phyloP scores from a whole-genome alignment of 2,113 vertebrate species.

The Aldabrachelys gigantea region DNA sequence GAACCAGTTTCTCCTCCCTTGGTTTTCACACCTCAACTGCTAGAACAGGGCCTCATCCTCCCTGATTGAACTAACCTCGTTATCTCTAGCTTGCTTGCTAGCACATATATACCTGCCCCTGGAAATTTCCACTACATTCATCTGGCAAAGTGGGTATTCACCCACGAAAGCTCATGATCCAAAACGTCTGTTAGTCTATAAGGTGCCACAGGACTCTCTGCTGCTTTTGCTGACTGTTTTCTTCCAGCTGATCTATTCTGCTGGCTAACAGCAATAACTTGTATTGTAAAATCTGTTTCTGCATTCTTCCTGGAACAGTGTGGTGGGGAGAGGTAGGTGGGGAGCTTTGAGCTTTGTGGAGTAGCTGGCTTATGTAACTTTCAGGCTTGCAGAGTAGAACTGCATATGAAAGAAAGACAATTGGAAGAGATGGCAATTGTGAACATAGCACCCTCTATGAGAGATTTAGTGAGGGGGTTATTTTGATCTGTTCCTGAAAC shows the following conservation, averaged over 20 bases:
- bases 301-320: background rate
- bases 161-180: no score
- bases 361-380: background rate
- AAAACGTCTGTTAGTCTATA: no score
- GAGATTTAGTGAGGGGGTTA: conserved; percentile 31
- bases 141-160: no score
- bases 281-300: background rate
- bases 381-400: background rate
- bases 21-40: no score
- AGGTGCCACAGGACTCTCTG: no score
- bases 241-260: background rate
- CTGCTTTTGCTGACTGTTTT: background rate
- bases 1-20: no score
- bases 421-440: background rate
- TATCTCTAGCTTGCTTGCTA: no score
- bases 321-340: background rate
- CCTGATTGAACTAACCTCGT: no score
- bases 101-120: no score
- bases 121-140: no score
- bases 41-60: no score
- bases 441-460: background rate
- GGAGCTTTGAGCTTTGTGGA: background rate
- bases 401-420: background rate
- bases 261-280: background rate
- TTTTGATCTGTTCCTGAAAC: conserved; percentile 54